phyloP scores from a whole-genome alignment of 2,888 invertebrate genomes.

The Eupithecia abbreviata region DNA sequence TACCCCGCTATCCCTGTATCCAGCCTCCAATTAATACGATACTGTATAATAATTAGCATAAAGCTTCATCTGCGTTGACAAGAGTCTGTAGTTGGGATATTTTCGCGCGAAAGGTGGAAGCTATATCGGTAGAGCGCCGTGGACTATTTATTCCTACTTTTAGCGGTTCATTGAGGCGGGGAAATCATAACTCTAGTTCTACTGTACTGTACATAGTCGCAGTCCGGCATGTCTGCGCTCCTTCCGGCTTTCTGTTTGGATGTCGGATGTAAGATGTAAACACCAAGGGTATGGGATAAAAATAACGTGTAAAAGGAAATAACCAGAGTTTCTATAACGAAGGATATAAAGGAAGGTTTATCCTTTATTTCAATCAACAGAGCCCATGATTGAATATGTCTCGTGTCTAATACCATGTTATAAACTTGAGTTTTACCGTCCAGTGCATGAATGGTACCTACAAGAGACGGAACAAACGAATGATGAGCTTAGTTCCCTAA shows the following conservation, averaged over 20 bases:
- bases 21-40: constrained; percentile 28
- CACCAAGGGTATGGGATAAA: constrained; percentile 20
- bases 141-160: constrained; percentile 69
- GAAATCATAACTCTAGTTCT: constrained; percentile 50
- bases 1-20: constrained; percentile 23
- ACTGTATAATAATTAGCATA: constrained; percentile 44
- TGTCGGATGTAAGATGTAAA: constrained; percentile 34
- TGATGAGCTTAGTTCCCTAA: neutral
- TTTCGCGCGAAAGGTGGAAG: constrained; percentile 28
- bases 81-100: constrained; percentile 30
- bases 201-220: constrained; percentile 16
- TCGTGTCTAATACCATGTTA: neutral
- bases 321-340: constrained; percentile 11
- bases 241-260: constrained; percentile 30
- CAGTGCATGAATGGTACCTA: neutral
- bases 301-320: constrained; percentile 26
- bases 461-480: neutral
- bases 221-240: constrained; percentile 35
- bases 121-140: constrained; percentile 44
- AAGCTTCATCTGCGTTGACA: constrained; percentile 38
- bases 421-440: neutral
- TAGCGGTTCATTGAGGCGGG: constrained; percentile 60
- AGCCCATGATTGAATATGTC: neutral
- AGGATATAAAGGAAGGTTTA: neutral
- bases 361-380: constrained; percentile 13